Evolutionary conservation across 1,140 invertebrate species (phyloP), one percentile per base, ranked within the genome.

Genomic region (Zaprionus davidi): DNA sequence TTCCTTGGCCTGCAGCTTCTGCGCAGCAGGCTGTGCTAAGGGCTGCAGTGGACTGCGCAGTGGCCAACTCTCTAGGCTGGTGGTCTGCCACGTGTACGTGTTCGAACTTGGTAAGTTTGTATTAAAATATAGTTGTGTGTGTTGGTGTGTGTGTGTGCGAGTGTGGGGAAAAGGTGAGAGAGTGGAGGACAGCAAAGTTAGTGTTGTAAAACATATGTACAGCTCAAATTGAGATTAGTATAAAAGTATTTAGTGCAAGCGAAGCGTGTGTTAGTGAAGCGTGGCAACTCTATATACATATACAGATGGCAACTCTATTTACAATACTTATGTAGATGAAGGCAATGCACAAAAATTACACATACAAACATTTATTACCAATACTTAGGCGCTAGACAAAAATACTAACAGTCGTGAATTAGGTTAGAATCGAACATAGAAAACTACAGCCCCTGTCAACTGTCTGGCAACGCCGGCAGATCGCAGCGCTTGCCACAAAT

Each of bases 281-380:
- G 41, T 38, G 15, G 9, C 31, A 34, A 11, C 31, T 34, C 31
- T 34, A 34, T 34, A 3, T 34, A 3, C 9, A 34, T 34, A 34
- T 11, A 11, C 31, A 34, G 31, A 34, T 34, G 68, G 59, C 34
- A 12, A 31, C 24, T 44, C 15, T 55, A 63, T 51, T 55, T 75
- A 22, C 74, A 71, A 57, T 51, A 51, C 20, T 22, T 24, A 22
- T 60, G 26, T 49, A 46, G 36, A 81, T 78, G 71, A 76, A 76
- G 65, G 85, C 84, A 87, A 88, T 69, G 81, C 85, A 78, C 81
- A 73, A 44, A 62, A 72, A 79, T 79, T 81, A 81, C 69, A 74
- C 81, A 79, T 88, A 90, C 71, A 78, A 84, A 76, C 64, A 84
- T 88, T 84, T 90, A 88, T 90, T 90, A 72, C 49, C 51, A 63